Base-by-base conservation (phyloP, 2,888 invertebrate species). In the Brachypterus glaber region DNA sequence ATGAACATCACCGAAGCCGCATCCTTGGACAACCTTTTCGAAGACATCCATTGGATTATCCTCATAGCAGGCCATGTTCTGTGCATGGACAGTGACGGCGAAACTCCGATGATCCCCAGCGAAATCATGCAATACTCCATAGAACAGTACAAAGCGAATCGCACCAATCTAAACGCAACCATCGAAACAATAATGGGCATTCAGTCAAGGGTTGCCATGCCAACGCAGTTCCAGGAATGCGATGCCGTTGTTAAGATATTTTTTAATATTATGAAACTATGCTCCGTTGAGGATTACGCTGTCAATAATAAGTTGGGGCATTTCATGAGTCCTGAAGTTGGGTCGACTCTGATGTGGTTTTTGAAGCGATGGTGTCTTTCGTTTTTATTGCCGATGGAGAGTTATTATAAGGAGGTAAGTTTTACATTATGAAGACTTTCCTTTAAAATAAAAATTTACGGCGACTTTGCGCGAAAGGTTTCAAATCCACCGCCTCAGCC, bases 11-110 rank as follows among this genome's bases (percentile, higher is more conserved):
- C 57, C 17, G 63, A 65, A 43, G 55, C 63, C 2, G 46, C 52
- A 9, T 37, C 48, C 14, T 42, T 87, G 17, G 72, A 77, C 40
- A 72, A 69, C 33, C 65, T 91, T 18, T 88, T 86, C 57, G 92
- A 93, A 67, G 91, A 92, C 64, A 65, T 92, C 14, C 90, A 92
- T 62, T 93, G 92, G 93, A 73, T 87, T 17, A 66, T 91, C 16
- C 74, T 93, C 54, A 77, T 92, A 35, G 67, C 74, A 30, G 86
- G 85, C 50, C 75, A 78, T 56, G 69, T 79, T 2, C 59, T 82
- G 31, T 76, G 79, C 34, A 76, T 79, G 66, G 77, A 80, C 42
- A 71, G 73, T 37, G 75, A 76, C 27, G 79, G 80, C 1, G 82
- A 82, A 59, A 71, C 72, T 0, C 71, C 77, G 2, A 63, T 78